Percentiles rank a stretch among this genome's conserved stretches.
Conservation (phyloP, 37 sponge, comb jelly and placozoan genomes). For the Sycon ciliatum region DNA sequence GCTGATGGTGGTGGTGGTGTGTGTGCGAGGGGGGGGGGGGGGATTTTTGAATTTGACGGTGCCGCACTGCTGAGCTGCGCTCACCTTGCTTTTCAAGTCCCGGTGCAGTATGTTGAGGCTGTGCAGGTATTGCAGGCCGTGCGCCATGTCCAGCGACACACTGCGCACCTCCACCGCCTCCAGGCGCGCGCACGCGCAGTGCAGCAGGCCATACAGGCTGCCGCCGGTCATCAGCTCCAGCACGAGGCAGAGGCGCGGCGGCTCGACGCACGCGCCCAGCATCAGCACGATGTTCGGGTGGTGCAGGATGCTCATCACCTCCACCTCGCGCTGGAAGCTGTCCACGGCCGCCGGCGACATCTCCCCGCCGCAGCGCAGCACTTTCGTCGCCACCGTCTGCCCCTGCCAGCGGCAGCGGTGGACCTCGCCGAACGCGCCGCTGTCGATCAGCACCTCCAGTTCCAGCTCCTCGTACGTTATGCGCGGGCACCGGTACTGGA, state of each 20-base stretch:
- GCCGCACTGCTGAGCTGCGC: no score
- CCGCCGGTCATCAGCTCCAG: slow-evolving; percentile 76
- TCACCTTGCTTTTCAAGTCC: slow-evolving; percentile 46
- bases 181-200: slow-evolving; percentile 23
- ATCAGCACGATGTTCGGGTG: slow-evolving; percentile 79
- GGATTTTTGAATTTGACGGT: no score
- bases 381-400: slow-evolving; percentile 64
- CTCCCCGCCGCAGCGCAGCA: slow-evolving; percentile 25
- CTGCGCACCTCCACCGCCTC: not conserved
- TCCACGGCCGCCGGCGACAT: slow-evolving; percentile 33
- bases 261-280: slow-evolving; percentile 64
- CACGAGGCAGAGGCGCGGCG: slow-evolving; percentile 60
- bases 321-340: slow-evolving; percentile 59
- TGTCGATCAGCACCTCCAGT: slow-evolving; percentile 40
- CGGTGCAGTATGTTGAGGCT: slow-evolving; percentile 72
- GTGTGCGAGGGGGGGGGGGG: no score
- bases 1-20: no score
- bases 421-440: slow-evolving; percentile 78
- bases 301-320: slow-evolving; percentile 67
- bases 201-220: slow-evolving; percentile 47
- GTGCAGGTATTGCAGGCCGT: slow-evolving; percentile 76
- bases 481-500: slow-evolving; percentile 2
- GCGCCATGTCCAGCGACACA: slow-evolving; percentile 37
- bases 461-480: slow-evolving; percentile 15
- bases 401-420: slow-evolving; percentile 53